A percentile compares a stretch with the other conserved stretches of the same genome.
Conservation (phyloP, 37 sponge, comb jelly and placozoan genomes). For the Corticium candelabrum region DNA sequence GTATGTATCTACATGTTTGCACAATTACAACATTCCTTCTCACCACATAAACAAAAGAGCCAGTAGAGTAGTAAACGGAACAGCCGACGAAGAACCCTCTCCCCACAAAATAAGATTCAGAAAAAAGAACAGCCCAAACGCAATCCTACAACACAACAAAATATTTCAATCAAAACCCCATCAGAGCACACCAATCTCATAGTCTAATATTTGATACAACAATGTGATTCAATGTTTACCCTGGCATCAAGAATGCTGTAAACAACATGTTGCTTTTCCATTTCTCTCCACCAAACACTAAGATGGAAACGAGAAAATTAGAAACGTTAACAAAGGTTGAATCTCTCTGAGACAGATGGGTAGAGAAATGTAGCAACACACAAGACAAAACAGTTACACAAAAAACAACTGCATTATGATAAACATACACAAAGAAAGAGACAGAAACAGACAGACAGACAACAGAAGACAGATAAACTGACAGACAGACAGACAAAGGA, state of each 20-base stretch:
- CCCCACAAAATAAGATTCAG: conserved; percentile 92
- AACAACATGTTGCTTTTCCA: conserved; percentile 87
- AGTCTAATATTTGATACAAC: background rate
- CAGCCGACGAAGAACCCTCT: conserved; percentile 82
- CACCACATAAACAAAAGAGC: conserved; percentile 84
- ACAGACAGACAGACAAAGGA: no score
- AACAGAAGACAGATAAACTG: no score
- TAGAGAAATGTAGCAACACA: no score
- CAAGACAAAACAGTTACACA: no score
- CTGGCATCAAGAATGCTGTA: conserved; percentile 78
- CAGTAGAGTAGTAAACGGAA: conserved; percentile 92
- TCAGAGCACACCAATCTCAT: background rate
- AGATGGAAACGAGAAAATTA: background rate
- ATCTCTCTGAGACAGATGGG: no score
- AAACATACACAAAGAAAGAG: no score
- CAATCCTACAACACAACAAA: conserved; percentile 28
- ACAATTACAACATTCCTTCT: no score
- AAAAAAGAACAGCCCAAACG: conserved; percentile 75
- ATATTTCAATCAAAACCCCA: background rate
- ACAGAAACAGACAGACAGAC: no score
- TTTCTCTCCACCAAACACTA: conserved; percentile 87
- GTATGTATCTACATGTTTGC: no score
- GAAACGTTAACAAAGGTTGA: background rate
- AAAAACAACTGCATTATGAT: no score
- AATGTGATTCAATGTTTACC: conserved; percentile 23